Base-by-base conservation (phyloP, 2,797 vertebrate species). In the Anas bernieri region DNA sequence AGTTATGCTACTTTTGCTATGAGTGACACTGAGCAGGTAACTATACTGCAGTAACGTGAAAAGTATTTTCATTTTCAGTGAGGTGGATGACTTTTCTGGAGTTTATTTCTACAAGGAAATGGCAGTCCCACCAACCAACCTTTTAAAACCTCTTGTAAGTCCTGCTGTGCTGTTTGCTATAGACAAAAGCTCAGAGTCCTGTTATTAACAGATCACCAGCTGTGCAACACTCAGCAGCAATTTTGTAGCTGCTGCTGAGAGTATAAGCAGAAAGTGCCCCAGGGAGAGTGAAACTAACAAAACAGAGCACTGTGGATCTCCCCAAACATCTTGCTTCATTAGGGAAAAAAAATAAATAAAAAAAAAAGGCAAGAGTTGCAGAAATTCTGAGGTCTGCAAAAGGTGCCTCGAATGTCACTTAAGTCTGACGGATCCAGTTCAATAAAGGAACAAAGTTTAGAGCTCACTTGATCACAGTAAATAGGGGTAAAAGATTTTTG, bases 281-380 rank as follows among this genome's bases (percentile, higher is more conserved):
- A 55, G 85, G 94, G 76, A 83, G 48, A 86, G 41, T 39, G 59
- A 95, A 91, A 95, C 83, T 70, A 66, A n/a, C 31, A 30, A 59
- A 68, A 63, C 8, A 68, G 30, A 83, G 77, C 73, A 39, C n/a
- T 17, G 45, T 7, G 61, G 18, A 72, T 68, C 61, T 86, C 75
- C 46, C n/a, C 77, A 64, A 83, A 52, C 48, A 75, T 64, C 52
- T 83, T 55, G 55, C 16, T 73, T 84, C 11, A 41, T 72, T 83
- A 14, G 43, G 48, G 17, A 11, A 67, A 64, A 3, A 26, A 54
- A 35, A 35, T n/a, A n/a, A n/a, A n/a, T n/a, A 37, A 25, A 28
- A 13, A 23, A 7, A 23, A 9, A 23, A 6, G 11, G 14, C 8
- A 68, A 16, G 15, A 41, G 14, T 9, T 63, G 54, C 43, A 61